A percentile compares a stretch with the other conserved stretches of the same genome.
phyloP scores from a whole-genome alignment of 2,113 vertebrate genomes.

The Meriones unguiculatus region DNA sequence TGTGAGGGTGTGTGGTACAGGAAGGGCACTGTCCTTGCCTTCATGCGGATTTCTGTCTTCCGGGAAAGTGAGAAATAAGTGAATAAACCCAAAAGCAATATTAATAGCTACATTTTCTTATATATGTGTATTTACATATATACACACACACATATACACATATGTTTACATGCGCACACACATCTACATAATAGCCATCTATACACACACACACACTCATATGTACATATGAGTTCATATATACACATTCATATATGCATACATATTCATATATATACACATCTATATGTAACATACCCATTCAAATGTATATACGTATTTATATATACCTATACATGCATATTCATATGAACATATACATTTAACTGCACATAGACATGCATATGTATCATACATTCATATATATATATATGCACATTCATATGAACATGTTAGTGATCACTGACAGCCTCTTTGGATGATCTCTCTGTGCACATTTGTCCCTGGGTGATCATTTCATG shows the following conservation, averaged over 20 bases:
- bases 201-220: too few species aligned
- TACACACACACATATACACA: not conserved
- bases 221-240: not conserved
- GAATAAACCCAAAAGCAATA: not conserved
- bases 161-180: too few species aligned
- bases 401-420: not conserved
- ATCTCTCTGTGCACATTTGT: not conserved
- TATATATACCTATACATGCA: not conserved
- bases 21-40: rapidly evolving
- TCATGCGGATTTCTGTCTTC: not conserved
- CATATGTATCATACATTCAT: not conserved
- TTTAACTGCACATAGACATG: not conserved
- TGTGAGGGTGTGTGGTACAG: too few species aligned
- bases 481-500: rapidly evolving
- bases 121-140: not conserved
- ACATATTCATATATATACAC: not conserved
- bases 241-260: not conserved
- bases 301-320: not conserved
- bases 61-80: not conserved
- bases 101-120: not conserved
- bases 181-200: not conserved
- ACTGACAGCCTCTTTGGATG: too few species aligned
- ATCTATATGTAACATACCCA: not conserved
- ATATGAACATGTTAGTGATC: not conserved
- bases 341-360: not conserved